Percentiles rank a stretch among this genome's conserved stretches.
phyloP scores from a whole-genome alignment of 2,113 vertebrate genomes.

The Prolemur simus region DNA sequence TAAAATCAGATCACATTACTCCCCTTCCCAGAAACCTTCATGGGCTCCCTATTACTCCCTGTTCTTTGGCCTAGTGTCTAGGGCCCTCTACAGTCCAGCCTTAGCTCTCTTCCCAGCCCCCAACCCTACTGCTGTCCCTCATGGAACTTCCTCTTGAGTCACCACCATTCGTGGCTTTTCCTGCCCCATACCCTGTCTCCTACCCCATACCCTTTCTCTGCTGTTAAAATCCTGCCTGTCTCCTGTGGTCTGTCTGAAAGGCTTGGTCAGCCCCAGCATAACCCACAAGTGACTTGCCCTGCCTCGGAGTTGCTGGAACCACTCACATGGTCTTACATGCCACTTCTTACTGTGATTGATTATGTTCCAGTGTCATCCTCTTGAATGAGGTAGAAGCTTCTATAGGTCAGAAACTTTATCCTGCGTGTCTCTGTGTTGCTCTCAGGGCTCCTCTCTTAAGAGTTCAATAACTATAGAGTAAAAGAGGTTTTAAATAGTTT shows the following conservation, averaged over 20 bases:
- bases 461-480: not conserved
- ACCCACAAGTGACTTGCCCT: not conserved
- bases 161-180: not conserved
- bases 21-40: not conserved
- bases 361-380: not conserved
- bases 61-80: not conserved
- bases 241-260: not conserved
- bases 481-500: not conserved
- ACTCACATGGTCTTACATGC: rapidly evolving
- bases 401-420: not conserved
- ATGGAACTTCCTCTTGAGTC: not conserved
- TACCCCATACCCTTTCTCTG: rapidly evolving
- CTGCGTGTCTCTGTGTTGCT: not conserved
- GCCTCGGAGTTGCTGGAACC: not conserved
- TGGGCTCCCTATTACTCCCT: rapidly evolving
- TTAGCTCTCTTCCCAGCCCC: not conserved
- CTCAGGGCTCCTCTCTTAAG: not conserved
- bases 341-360: not conserved
- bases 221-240: not conserved
- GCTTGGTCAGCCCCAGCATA: too few relatives aligned
- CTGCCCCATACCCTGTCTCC: not conserved
- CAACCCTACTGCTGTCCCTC: not conserved
- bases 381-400: not conserved
- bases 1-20: not conserved
- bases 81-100: too few relatives aligned